A percentile compares a stretch with the other conserved stretches of the same genome.
Conservation (phyloP, 2,888 invertebrate genomes). For the Protonemura montana region DNA sequence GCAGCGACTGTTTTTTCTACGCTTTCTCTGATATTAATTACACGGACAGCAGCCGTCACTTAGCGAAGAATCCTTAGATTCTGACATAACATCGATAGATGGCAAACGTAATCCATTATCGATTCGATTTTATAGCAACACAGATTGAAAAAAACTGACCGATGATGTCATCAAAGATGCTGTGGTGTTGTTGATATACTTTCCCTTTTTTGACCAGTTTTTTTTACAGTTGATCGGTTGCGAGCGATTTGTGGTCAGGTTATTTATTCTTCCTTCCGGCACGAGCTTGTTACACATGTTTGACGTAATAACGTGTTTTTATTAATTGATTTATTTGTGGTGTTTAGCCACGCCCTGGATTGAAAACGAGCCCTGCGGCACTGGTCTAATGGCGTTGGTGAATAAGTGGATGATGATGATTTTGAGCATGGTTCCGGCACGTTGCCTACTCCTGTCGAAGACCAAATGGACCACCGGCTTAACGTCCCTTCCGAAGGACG, state of each 20-base stretch:
- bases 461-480: too few relatives aligned
- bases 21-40: background rate
- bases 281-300: too few relatives aligned
- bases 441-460: too few relatives aligned
- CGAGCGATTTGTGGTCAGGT: background rate
- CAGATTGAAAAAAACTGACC: background rate
- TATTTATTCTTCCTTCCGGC: background rate
- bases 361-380: too few relatives aligned
- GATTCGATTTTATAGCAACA: background rate
- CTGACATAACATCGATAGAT: background rate
- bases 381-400: too few relatives aligned
- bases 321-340: too few relatives aligned
- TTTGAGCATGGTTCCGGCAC: too few relatives aligned
- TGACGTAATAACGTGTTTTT: too few relatives aligned
- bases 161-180: background rate
- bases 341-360: too few relatives aligned
- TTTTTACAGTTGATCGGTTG: too few relatives aligned
- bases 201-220: background rate
- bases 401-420: too few relatives aligned
- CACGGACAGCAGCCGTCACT: background rate
- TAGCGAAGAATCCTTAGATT: background rate
- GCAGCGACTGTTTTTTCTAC: background rate
- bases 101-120: background rate
- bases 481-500: too few relatives aligned
- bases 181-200: background rate